Evolutionary conservation across 2,888 invertebrate species (phyloP).

Genomic region (Pherbina coryleti): DNA sequence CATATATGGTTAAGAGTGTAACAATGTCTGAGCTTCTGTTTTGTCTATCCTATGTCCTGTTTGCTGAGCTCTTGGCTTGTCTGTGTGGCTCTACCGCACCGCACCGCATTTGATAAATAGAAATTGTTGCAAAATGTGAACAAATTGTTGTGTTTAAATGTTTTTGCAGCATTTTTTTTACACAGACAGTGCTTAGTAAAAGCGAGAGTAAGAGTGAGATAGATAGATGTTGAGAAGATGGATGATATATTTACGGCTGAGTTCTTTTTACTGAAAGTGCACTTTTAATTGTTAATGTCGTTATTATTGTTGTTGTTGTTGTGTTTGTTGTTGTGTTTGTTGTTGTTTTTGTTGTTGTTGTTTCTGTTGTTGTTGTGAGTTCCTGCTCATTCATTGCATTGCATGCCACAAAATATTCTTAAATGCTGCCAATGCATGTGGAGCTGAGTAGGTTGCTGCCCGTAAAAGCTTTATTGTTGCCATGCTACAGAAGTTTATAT

Average conservation of each 20-base stretch:
- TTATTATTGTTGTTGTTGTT: neutral
- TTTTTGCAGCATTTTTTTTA: constrained; percentile 13
- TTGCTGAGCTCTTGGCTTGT: neutral
- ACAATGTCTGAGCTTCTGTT: neutral
- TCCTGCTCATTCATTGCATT: neutral
- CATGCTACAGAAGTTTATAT: too few species aligned
- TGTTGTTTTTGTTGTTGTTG: neutral
- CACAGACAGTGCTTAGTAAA: too few species aligned
- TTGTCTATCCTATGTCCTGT: neutral
- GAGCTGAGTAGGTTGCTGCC: too few species aligned
- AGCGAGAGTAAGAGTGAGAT: too few species aligned
- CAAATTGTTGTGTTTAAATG: constrained; percentile 15
- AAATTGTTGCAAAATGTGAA: constrained; percentile 14
- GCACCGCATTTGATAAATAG: constrained; percentile 28
- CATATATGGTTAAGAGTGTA: neutral
- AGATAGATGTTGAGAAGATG: neutral
- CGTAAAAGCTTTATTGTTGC: too few species aligned
- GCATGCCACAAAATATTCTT: too few species aligned
- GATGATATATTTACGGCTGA: too few species aligned
- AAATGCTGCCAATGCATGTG: too few species aligned
- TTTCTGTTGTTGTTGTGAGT: neutral
- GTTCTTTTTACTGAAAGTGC: neutral
- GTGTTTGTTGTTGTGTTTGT: neutral
- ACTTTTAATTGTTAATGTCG: neutral
- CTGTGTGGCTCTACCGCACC: neutral